A percentile compares a stretch with the other conserved stretches of the same genome.
phyloP scores from a whole-genome alignment of 37 sponge, comb jelly and placozoan species.

The Ianthella basta region DNA sequence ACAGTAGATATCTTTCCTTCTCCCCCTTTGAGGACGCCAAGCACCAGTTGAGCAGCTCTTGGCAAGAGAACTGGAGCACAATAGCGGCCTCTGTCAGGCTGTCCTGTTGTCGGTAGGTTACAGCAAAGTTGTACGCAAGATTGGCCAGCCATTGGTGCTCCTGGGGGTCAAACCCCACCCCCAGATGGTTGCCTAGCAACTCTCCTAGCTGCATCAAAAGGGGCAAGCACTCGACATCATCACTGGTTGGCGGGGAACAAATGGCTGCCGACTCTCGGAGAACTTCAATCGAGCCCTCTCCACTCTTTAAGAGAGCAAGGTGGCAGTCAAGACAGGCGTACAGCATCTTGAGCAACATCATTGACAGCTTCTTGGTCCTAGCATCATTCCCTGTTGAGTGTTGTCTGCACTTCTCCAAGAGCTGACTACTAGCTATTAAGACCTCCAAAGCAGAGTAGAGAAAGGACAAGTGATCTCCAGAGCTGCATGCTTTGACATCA shows the following conservation, averaged over 20 bases:
- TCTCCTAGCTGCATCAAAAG: background rate
- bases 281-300: constrained; percentile 5
- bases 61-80: constrained; percentile 8
- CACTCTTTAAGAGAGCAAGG: background rate
- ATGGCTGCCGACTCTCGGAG: background rate
- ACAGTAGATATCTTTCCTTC: background rate
- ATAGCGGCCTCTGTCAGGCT: background rate
- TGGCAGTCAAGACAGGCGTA: constrained; percentile 20
- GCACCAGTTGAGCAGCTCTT: constrained; percentile 3
- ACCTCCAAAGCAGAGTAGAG: background rate
- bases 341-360: background rate
- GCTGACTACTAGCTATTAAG: background rate
- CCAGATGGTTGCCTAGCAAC: background rate
- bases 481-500: background rate
- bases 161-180: background rate
- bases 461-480: background rate
- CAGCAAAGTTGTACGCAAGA: constrained; percentile 6
- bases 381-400: no score
- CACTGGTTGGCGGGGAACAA: background rate
- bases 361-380: background rate
- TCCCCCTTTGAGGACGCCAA: background rate
- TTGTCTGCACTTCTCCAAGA: background rate
- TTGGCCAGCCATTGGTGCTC: constrained; percentile 16
- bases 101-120: constrained; percentile 1
- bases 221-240: background rate